These are phyloP conservation scores for Nemapogon koenigi DNA, from an alignment of 2,888 invertebrate species.

Conservation along the genomic window DNA sequence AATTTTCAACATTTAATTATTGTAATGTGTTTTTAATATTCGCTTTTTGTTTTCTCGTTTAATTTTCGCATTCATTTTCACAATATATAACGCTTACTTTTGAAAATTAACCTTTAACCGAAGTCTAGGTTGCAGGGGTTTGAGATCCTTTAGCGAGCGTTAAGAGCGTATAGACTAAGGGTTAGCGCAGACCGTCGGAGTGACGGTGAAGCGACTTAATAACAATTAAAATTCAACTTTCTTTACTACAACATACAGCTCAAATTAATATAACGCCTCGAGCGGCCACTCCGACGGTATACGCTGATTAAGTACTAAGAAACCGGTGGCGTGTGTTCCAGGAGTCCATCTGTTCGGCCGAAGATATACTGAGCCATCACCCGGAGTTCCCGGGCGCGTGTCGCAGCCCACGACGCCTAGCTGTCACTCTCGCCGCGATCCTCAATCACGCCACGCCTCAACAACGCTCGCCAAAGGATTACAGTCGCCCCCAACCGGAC, in stretches of 20 bases:
- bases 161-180: conserved; percentile 14
- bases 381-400: conserved; percentile 20
- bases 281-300: no score
- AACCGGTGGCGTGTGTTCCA: conserved; percentile 70
- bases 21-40: conserved; percentile 13
- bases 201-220: no score
- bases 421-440: conserved; percentile 37
- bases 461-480: conserved; percentile 56
- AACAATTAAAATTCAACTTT: no score
- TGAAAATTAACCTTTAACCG: not conserved
- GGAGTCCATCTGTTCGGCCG: conserved; percentile 70
- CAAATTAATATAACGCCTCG: no score
- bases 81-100: not conserved
- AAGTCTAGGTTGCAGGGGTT: conserved; percentile 22
- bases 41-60: conserved; percentile 11
- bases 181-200: no score
- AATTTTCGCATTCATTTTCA: not conserved
- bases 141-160: conserved; percentile 38
- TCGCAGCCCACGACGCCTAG: conserved; percentile 31
- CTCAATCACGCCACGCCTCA: conserved; percentile 42
- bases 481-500: conserved; percentile 23
- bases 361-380: conserved; percentile 59
- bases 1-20: conserved; percentile 33
- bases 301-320: conserved; percentile 38
- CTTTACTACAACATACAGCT: no score